Conservation (phyloP, 2,797 vertebrate genomes). For the Prionace glauca region DNA sequence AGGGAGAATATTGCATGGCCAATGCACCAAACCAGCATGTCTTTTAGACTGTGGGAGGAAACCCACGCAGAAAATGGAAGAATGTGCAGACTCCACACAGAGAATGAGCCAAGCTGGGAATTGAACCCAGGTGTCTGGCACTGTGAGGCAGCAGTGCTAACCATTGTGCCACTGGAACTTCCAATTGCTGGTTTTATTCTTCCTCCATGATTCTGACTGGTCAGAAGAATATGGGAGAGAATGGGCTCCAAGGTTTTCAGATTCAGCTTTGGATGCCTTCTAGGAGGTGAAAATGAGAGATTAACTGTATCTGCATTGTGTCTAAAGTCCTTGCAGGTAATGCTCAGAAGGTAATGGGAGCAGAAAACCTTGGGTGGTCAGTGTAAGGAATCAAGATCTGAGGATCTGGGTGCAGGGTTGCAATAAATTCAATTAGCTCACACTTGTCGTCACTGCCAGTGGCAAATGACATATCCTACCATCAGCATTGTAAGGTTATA, state of each 20-base stretch:
- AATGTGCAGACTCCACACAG: no score
- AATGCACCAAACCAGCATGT: no score
- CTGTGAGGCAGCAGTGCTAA: no score
- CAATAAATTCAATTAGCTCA: background rate
- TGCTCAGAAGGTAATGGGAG: background rate
- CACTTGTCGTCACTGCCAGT: background rate
- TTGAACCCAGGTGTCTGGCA: no score
- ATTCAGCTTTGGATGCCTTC: background rate
- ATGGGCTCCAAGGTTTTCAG: background rate
- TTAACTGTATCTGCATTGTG: background rate
- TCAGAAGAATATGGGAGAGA: no score
- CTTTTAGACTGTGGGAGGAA: no score
- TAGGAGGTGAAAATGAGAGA: background rate
- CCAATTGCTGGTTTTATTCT: no score
- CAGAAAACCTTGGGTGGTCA: background rate
- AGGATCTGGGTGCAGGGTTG: background rate
- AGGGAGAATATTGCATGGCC: no score
- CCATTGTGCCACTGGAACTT: no score
- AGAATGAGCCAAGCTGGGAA: no score
- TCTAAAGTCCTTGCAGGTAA: background rate
- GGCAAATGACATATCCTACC: background rate
- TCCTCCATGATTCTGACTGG: background rate
- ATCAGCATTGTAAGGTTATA: background rate
- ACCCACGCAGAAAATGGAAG: no score
- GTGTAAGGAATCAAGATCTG: background rate